Conservation (phyloP, 2,797 vertebrate genomes). For the Carduelis carduelis region DNA sequence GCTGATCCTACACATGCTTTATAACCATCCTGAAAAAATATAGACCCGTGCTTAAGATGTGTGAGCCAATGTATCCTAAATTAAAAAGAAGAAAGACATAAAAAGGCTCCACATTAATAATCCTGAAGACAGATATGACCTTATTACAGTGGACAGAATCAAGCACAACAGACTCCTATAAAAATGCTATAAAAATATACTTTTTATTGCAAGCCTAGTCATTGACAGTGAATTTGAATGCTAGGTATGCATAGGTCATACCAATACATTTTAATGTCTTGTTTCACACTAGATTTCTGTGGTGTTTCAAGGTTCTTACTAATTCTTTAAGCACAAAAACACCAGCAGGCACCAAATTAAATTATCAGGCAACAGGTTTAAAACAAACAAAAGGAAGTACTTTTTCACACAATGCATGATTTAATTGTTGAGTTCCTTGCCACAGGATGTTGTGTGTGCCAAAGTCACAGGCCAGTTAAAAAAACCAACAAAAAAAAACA, state of each 20-base stretch:
- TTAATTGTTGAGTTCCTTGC: neutral
- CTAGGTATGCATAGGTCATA: neutral
- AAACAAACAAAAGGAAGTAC: slow-evolving; percentile 44
- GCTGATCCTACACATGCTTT: neutral
- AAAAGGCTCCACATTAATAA: neutral
- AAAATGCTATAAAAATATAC: neutral
- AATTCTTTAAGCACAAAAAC: neutral
- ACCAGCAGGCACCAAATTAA: neutral
- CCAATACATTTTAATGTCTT: neutral
- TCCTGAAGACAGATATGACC: neutral
- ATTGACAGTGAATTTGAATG: neutral
- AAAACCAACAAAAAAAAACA: neutral
- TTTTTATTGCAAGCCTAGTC: neutral
- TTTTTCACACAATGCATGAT: slow-evolving; percentile 21
- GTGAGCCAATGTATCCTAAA: neutral
- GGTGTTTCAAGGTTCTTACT: neutral
- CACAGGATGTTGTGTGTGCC: slow-evolving; percentile 1
- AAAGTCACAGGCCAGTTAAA: neutral
- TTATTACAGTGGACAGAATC: neutral
- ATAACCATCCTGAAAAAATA: neutral
- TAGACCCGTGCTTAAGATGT: neutral
- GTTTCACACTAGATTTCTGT: neutral
- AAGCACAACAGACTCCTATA: neutral
- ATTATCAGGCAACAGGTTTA: slow-evolving; percentile 38
- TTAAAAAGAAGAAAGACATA: neutral